A percentile compares a stretch with the other conserved stretches of the same genome.
Evolutionary conservation across 2,113 vertebrate species (phyloP).

Genomic region (Brienomyrus brachyistius): DNA sequence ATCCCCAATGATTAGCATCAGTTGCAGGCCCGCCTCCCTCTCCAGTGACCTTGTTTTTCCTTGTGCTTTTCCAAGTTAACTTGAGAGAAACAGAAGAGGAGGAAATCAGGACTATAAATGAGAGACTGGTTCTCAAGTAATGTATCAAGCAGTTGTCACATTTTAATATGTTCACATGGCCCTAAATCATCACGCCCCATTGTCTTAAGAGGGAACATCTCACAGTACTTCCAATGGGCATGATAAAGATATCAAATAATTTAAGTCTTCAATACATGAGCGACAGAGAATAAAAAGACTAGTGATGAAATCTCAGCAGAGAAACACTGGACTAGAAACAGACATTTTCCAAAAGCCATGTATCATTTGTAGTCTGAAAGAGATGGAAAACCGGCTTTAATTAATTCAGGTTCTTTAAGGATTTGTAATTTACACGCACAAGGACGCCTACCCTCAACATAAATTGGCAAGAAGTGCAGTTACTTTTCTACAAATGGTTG

Average conservation of each 20-base stretch:
- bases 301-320: not conserved
- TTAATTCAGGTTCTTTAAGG: not conserved
- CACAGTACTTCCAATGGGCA: not conserved
- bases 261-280: not conserved
- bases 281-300: not conserved
- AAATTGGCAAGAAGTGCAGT: not conserved
- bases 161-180: not conserved
- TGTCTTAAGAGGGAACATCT: not conserved
- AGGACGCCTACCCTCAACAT: not conserved
- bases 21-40: not conserved
- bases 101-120: not conserved
- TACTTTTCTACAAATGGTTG: not conserved
- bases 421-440: not conserved
- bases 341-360: not conserved
- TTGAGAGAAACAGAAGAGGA: not conserved
- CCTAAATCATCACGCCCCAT: not conserved
- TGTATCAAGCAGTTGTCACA: not conserved
- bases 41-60: not conserved
- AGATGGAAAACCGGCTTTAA: not conserved
- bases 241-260: not conserved
- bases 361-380: not conserved
- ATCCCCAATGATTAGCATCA: constrained; percentile 5
- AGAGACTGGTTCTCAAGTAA: not conserved
- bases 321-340: not conserved
- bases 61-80: constrained; percentile 2